These are phyloP conservation scores for Crenichthys baileyi DNA, from an alignment of 2,797 vertebrate genomes.

Conservation along the genomic window DNA sequence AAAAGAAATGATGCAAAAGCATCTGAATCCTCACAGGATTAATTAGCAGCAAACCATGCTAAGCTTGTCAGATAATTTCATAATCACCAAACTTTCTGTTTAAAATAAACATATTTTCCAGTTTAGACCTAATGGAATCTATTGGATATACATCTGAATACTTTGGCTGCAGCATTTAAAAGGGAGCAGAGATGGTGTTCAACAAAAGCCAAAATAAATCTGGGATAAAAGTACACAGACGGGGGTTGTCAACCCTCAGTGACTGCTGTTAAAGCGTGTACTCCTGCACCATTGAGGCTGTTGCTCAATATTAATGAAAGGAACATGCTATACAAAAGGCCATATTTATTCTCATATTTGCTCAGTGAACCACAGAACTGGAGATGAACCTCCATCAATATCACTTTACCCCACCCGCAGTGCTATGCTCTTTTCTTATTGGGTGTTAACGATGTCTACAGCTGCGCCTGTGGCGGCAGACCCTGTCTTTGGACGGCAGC, in stretches of 20 bases:
- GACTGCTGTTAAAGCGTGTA: conserved; percentile 62
- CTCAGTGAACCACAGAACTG: conserved; percentile 72
- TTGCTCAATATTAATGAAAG: conserved; percentile 78
- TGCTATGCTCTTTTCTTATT: conserved; percentile 64
- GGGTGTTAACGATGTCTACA: conserved; percentile 77
- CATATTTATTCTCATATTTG: conserved; percentile 81
- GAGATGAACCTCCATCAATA: conserved; percentile 76
- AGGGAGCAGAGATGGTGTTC: conserved; percentile 17
- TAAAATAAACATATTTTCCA: conserved; percentile 69
- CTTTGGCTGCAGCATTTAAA: conserved; percentile 31
- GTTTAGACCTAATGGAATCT: conserved; percentile 49
- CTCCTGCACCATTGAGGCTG: conserved; percentile 40
- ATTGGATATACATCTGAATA: conserved; percentile 42
- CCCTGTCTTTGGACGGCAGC: conserved; percentile 54
- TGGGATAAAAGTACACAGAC: conserved; percentile 60
- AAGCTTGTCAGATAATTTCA: conserved; percentile 62
- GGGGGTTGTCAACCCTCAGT: conserved; percentile 64
- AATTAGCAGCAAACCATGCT: conserved; percentile 70
- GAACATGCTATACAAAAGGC: conserved; percentile 68
- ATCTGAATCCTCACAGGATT: conserved; percentile 66
- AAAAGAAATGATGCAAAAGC: conserved; percentile 52
- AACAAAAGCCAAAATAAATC: conserved; percentile 33
- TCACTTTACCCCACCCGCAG: conserved; percentile 70
- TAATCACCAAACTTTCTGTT: conserved; percentile 64
- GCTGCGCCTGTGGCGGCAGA: conserved; percentile 67